A percentile compares a stretch with the other conserved stretches of the same genome.
These are phyloP conservation scores for Lethrus apterus DNA, from an alignment of 1,140 invertebrate species.

Conservation along the genomic window DNA sequence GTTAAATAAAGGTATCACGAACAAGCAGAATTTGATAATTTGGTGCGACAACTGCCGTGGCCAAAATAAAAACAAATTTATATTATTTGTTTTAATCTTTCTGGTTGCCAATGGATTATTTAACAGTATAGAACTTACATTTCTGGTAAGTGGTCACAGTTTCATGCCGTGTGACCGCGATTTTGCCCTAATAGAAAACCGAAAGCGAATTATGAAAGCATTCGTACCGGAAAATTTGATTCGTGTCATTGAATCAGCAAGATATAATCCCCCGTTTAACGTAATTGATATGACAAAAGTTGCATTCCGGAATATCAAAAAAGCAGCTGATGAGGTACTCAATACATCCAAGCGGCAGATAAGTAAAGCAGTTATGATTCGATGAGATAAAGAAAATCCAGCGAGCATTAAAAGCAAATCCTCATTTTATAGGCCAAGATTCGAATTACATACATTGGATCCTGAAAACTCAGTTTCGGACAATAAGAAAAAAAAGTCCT, in stretches of 20 bases:
- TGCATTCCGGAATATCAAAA: conserved; percentile 11
- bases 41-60: conserved; percentile 2
- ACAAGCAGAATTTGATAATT: conserved; percentile 15
- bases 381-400: too few species aligned
- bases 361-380: conserved; percentile 13
- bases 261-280: neutral
- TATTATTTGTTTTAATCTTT: conserved; percentile 16
- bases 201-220: neutral
- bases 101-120: conserved; percentile 1
- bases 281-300: conserved; percentile 8
- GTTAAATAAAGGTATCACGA: conserved; percentile 5
- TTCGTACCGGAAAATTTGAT: conserved; percentile 3
- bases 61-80: conserved; percentile 12
- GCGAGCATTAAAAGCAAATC: too few species aligned
- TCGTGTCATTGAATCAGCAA: conserved; percentile 1
- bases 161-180: conserved; percentile 15
- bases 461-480: too few species aligned
- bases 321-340: neutral
- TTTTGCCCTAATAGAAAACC: conserved; percentile 19
- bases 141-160: conserved; percentile 13
- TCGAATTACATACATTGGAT: too few species aligned
- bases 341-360: conserved; percentile 11
- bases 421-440: too few species aligned
- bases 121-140: conserved; percentile 15
- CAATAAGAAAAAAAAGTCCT: too few species aligned